A percentile compares a stretch with the other conserved stretches of the same genome.
These are phyloP conservation scores for Hypercompe scribonia DNA, from an alignment of 2,888 invertebrate species.

Conservation along the genomic window DNA sequence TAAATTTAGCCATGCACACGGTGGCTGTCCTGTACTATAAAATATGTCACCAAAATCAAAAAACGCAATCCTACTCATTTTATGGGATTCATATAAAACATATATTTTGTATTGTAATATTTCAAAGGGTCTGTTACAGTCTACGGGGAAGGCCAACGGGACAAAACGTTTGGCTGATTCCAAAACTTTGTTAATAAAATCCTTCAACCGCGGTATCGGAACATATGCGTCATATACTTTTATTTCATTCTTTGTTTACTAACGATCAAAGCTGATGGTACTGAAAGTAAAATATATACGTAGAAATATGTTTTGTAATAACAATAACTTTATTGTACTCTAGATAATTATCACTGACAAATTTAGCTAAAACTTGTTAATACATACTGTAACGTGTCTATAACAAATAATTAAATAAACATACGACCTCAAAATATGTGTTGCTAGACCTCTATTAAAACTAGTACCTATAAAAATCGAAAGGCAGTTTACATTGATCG, in stretches of 20 bases:
- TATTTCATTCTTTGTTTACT: conserved; percentile 54
- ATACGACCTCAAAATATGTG: background rate
- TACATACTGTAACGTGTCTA: background rate
- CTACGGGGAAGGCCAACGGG: conserved; percentile 20
- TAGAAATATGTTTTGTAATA: no score
- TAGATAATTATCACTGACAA: no score
- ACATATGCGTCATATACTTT: conserved; percentile 46
- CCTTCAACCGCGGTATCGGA: conserved; percentile 36
- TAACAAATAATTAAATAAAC: background rate
- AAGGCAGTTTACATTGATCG: background rate
- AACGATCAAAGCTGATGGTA: conserved; percentile 46
- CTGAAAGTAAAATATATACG: conserved; percentile 37
- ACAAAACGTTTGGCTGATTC: conserved; percentile 43
- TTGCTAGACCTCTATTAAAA: background rate
- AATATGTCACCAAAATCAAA: background rate
- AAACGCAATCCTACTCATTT: background rate
- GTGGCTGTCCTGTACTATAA: background rate
- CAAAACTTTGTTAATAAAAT: conserved; percentile 62
- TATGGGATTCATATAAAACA: background rate
- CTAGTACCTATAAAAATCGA: background rate
- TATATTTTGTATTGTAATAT: background rate
- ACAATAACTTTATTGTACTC: no score
- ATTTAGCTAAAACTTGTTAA: background rate
- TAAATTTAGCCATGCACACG: background rate
- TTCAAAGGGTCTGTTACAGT: background rate